Percentiles rank a stretch among this genome's conserved stretches.
These are phyloP conservation scores for Mustela nigripes DNA, from an alignment of 2,113 vertebrate species.

Conservation along the genomic window DNA sequence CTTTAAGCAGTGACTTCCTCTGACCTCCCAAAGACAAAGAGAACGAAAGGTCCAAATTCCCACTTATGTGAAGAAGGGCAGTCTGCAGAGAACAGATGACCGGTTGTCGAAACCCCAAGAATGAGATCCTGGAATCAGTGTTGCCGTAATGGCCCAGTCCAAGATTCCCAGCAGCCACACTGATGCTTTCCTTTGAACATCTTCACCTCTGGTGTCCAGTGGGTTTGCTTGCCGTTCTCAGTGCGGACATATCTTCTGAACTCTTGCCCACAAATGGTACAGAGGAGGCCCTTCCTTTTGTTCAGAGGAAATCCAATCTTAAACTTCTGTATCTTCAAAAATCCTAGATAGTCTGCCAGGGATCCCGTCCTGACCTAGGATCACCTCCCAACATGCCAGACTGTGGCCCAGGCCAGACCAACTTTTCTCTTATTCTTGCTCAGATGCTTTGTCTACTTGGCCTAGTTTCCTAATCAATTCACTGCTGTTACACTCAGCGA, in stretches of 20 bases:
- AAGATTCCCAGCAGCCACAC: background rate
- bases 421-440: background rate
- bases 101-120: conserved; percentile 11
- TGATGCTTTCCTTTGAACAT: conserved; percentile 6
- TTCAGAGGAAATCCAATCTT: background rate
- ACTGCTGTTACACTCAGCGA: background rate
- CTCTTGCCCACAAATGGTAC: background rate
- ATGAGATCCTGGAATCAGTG: background rate
- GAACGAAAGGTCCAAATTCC: background rate
- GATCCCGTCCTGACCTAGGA: background rate
- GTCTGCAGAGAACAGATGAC: background rate
- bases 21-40: background rate
- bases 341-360: background rate
- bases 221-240: background rate
- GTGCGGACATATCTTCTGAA: background rate
- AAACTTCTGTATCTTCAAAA: conserved; percentile 17
- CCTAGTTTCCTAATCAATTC: background rate
- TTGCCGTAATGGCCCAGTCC: background rate
- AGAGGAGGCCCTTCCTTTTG: background rate
- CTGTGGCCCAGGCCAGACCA: background rate
- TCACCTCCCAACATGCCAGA: background rate
- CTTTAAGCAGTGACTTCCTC: background rate
- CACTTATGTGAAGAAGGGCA: background rate
- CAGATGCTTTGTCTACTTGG: background rate
- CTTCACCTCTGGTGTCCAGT: background rate